These are phyloP conservation scores for Candoia aspera DNA, from an alignment of 2,113 vertebrate species.

Conservation along the genomic window DNA sequence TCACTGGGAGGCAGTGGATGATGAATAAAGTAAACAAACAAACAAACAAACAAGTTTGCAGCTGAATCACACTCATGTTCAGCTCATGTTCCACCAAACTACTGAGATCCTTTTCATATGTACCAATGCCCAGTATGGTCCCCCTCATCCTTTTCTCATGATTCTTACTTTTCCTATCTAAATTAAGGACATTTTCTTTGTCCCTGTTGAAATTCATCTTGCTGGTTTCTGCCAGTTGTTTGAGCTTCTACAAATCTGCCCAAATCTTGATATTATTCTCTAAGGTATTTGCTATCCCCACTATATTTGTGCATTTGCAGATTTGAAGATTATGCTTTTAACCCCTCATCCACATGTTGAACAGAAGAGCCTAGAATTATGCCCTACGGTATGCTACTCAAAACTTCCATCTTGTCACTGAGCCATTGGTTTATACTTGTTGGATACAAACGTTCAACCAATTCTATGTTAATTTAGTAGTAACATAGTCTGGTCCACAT, in stretches of 20 bases:
- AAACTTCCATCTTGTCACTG: background rate
- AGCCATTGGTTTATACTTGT: background rate
- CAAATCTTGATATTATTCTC: background rate
- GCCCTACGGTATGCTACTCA: background rate
- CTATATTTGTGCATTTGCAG: background rate
- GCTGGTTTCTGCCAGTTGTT: background rate
- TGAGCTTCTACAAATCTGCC: background rate
- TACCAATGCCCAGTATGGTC: background rate
- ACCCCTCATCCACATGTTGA: background rate
- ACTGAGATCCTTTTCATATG: background rate
- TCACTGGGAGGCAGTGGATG: background rate
- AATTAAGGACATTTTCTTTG: background rate
- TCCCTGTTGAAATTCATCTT: background rate
- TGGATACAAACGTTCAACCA: background rate
- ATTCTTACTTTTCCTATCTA: background rate
- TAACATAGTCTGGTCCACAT: background rate
- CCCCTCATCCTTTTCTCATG: background rate
- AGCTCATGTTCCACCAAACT: background rate
- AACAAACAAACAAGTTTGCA: background rate
- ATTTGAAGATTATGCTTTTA: background rate
- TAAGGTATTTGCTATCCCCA: background rate
- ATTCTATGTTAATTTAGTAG: background rate
- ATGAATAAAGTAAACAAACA: background rate
- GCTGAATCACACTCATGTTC: background rate
- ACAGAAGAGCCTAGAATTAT: background rate